These are phyloP conservation scores for Megathymus violae DNA, from an alignment of 1,140 invertebrate species.

Conservation along the genomic window DNA sequence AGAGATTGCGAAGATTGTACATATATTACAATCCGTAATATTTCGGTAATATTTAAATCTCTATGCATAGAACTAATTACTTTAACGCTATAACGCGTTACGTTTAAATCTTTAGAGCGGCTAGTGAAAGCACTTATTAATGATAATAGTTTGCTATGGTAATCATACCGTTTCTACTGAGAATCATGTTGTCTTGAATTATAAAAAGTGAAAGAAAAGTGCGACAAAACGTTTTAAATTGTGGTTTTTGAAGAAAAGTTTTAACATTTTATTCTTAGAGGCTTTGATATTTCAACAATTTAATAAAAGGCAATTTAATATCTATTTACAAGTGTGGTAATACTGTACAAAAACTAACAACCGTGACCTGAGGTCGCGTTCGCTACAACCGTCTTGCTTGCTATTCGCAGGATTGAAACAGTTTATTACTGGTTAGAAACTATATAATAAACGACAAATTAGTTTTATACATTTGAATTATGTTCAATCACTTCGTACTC, in stretches of 20 bases:
- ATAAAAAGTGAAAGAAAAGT: too few species aligned
- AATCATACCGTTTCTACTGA: constrained; percentile 1
- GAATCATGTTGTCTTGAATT: not conserved
- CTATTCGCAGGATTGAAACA: too few species aligned
- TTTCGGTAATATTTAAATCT: constrained; percentile 1
- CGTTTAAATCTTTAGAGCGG: not conserved
- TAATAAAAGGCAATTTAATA: constrained; percentile 3
- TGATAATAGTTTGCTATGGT: not conserved
- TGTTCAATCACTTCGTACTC: too few species aligned
- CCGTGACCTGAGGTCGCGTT: constrained; percentile 4
- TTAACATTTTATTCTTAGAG: too few species aligned
- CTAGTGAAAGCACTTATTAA: not conserved
- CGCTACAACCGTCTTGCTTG: not conserved
- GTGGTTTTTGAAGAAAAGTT: too few species aligned
- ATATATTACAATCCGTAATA: not conserved
- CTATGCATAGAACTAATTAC: not conserved
- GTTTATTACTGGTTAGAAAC: too few species aligned
- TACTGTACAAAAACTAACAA: constrained; percentile 2
- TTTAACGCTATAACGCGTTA: not conserved
- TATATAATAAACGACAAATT: not conserved
- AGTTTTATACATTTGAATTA: too few species aligned
- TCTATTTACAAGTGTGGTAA: too few species aligned
- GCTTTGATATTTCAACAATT: too few species aligned
- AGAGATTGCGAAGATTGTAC: too few species aligned
- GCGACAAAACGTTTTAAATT: too few species aligned